These are phyloP conservation scores for Rambutsinella grinnellia DNA, from an alignment of 2,888 invertebrate species.

Conservation along the genomic window DNA sequence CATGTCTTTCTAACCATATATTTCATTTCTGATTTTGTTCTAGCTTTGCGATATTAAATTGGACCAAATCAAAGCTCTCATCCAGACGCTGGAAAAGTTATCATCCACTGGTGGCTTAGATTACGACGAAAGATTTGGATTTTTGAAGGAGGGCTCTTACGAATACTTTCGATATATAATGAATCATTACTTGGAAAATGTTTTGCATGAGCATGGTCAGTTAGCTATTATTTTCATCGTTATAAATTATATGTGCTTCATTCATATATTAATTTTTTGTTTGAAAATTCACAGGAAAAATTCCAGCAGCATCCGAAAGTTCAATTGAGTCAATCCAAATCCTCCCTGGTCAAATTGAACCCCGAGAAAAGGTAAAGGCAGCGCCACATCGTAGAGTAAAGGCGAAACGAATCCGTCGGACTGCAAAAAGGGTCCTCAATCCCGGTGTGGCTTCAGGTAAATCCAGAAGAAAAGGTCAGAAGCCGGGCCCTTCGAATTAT, in stretches of 20 bases:
- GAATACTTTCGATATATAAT: conserved; percentile 64
- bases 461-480: conserved; percentile 8
- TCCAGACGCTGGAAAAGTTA: conserved; percentile 76
- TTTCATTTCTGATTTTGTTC: conserved; percentile 53
- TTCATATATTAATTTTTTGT: not conserved
- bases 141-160: conserved; percentile 59
- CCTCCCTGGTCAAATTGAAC: conserved; percentile 47
- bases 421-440: conserved; percentile 3
- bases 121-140: conserved; percentile 60
- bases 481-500: not conserved
- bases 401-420: conserved; percentile 25
- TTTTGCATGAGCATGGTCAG: conserved; percentile 42
- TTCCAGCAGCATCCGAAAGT: conserved; percentile 31
- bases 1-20: conserved; percentile 3
- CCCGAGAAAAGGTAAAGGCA: conserved; percentile 37
- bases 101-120: conserved; percentile 18
- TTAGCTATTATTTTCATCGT: not conserved
- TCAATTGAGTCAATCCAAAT: conserved; percentile 38
- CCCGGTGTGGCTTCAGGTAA: conserved; percentile 9
- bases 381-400: conserved; percentile 25
- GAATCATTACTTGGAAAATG: conserved; percentile 59
- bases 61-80: conserved; percentile 83
- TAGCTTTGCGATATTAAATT: conserved; percentile 85
- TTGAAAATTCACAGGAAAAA: conserved; percentile 52
- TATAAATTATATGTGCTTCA: not conserved